phyloP scores from a whole-genome alignment of 2,113 vertebrate species.

The Phyllopteryx taeniolatus region DNA sequence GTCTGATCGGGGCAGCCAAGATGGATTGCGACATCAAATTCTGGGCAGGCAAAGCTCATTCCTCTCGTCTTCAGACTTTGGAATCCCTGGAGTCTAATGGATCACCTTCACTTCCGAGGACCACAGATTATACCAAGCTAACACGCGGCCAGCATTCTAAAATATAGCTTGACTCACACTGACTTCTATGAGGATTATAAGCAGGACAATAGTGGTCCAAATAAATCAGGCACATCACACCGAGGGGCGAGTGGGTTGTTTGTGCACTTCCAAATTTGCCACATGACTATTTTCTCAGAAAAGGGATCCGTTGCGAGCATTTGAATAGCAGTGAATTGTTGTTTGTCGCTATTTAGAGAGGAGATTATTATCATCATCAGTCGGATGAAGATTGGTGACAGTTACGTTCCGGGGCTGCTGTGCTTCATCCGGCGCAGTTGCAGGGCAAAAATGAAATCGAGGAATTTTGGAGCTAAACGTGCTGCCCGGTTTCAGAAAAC shows the following conservation, averaged over 20 bases:
- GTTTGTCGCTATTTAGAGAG: no score
- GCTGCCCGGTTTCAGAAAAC: not conserved
- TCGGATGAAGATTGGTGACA: not conserved
- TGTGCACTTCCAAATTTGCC: no score
- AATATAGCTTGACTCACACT: not conserved
- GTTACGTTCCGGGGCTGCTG: not conserved
- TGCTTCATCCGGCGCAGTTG: not conserved
- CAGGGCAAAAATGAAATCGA: no score
- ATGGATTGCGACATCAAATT: slow-evolving; percentile 21
- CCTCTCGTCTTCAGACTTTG: slow-evolving; percentile 8
- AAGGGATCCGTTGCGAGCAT: no score
- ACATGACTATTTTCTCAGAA: no score
- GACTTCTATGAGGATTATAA: not conserved
- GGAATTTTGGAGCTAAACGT: not conserved
- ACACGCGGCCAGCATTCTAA: not conserved
- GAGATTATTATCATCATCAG: no score
- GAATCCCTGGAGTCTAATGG: slow-evolving; percentile 10
- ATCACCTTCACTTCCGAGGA: slow-evolving; percentile 23
- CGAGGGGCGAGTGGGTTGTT: not conserved
- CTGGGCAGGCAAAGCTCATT: slow-evolving; percentile 7
- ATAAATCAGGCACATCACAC: not conserved
- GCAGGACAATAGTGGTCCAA: not conserved
- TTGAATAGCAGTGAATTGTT: no score
- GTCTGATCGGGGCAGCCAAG: not conserved
- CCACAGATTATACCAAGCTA: slow-evolving; percentile 1